These are phyloP conservation scores for Sapayoa aenigma DNA, from an alignment of 2,113 vertebrate genomes.

Conservation along the genomic window DNA sequence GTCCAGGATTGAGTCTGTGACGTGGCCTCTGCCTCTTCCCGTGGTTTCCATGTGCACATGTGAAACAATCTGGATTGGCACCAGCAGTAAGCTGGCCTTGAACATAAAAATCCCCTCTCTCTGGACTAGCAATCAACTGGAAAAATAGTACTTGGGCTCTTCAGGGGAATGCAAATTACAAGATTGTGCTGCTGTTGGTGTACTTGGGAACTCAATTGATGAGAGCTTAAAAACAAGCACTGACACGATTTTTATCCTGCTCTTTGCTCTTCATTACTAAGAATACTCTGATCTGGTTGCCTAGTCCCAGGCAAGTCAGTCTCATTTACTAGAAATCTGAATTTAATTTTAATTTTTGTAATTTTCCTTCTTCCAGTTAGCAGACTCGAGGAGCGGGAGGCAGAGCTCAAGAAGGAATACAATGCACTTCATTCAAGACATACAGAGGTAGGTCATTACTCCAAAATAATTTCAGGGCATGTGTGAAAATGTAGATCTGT, in stretches of 20 bases:
- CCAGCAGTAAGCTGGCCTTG: background rate
- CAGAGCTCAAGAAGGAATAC: slow-evolving; percentile 95
- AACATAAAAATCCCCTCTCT: background rate
- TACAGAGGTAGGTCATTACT: slow-evolving; percentile 85
- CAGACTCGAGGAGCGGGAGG: slow-evolving; percentile 94
- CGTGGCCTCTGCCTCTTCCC: background rate
- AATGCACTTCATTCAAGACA: slow-evolving; percentile 94
- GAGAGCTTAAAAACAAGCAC: background rate
- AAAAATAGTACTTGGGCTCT: background rate
- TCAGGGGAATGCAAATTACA: background rate
- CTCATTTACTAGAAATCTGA: background rate
- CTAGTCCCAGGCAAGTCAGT: background rate
- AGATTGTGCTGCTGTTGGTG: background rate
- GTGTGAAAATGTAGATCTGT: background rate
- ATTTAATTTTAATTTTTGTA: background rate
- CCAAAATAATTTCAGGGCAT: background rate
- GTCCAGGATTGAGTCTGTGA: background rate
- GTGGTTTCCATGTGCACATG: fast-evolving
- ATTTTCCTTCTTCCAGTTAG: slow-evolving; percentile 80
- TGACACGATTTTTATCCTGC: background rate
- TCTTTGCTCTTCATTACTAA: background rate
- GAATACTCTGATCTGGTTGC: background rate
- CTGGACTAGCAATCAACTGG: background rate
- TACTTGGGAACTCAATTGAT: background rate
- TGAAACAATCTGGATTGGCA: background rate